Evolutionary conservation across 2,797 vertebrate species (phyloP).

Genomic region (Myoxocephalus aenaeus): DNA sequence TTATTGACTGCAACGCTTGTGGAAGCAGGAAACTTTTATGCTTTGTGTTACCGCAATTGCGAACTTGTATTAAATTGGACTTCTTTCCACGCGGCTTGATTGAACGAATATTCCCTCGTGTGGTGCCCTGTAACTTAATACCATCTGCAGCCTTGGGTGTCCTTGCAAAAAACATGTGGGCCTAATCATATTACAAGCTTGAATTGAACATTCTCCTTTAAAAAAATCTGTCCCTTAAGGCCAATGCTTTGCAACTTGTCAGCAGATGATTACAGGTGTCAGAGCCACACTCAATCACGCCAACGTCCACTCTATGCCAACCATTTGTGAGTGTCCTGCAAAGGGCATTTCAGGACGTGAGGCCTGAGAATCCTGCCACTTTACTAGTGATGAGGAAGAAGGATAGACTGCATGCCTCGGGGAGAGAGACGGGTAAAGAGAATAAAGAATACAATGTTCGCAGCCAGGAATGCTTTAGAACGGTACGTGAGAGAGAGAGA

Average conservation of each 20-base stretch:
- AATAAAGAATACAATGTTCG: constrained; percentile 8
- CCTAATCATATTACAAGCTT: constrained; percentile 17
- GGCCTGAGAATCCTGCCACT: constrained; percentile 45
- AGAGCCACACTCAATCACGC: constrained; percentile 30
- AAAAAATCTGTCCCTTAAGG: constrained; percentile 25
- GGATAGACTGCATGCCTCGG: constrained; percentile 14
- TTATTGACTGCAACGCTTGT: constrained; percentile 63
- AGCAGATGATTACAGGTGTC: constrained; percentile 50
- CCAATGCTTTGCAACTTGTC: constrained; percentile 42
- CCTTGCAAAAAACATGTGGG: constrained; percentile 2
- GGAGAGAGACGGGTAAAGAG: neutral
- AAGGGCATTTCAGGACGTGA: constrained; percentile 28
- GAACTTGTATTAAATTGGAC: constrained; percentile 29
- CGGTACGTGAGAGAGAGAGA: neutral
- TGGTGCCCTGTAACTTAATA: neutral
- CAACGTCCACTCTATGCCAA: constrained; percentile 11
- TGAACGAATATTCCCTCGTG: neutral
- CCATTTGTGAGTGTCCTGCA: constrained; percentile 35
- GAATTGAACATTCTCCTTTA: constrained; percentile 20
- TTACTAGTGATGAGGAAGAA: constrained; percentile 12
- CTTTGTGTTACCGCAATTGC: constrained; percentile 21
- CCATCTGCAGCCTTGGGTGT: neutral
- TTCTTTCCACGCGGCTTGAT: constrained; percentile 14
- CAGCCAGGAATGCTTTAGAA: neutral
- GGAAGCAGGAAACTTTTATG: constrained; percentile 39